Base-by-base conservation (phyloP, 1,140 invertebrate species). In the Lasioglossum albipes region DNA sequence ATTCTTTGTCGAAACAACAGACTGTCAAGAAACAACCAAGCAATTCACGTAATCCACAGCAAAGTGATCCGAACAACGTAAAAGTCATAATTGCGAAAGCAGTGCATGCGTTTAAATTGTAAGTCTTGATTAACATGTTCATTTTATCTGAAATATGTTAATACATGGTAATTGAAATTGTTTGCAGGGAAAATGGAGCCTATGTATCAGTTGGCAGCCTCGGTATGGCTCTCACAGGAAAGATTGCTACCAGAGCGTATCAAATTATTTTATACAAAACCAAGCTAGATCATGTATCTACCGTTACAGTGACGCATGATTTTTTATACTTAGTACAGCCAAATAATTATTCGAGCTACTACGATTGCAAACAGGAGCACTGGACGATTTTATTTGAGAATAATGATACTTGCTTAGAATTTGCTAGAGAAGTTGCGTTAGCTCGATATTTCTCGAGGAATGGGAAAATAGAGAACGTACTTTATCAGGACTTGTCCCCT, bases 381-480 rank as follows among this genome's bases (percentile, higher is more conserved):
- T 93, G 92, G 93, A 92, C 91, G 7, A 90, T 93, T 72, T 85
- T 89, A 76, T 93, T 93, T 69, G 91, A 92, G 45, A 90, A 77
- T 57, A 75, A 85, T 10, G 84, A 87, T 1, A 73, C 83, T 41
- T 90, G 89, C 13, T 76, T 89, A 12, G 89, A 92, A 73, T 91
- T 93, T 81, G 91, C 89, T 2, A 88, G 81, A 82, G 91, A 93
- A 88, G 75, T 93, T 52, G 89, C 82, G 66, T 49, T 92, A 10
- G 89, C 89, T n/a, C 87, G 86, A 62, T 92, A 90, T 84, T 89
- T 87, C 70, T 87, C 87, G 10, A 69, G 49, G 22, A 75, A 82
- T 75, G 81, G 79, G 10, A 91, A 77, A 74, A 74, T 81, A 27
- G 88, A 89, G 13, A 79, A 79, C 16, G 84, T 91, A 20, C 86